Base-by-base conservation (phyloP, 2,888 invertebrate genomes). In the Cremastinae sp. region DNA sequence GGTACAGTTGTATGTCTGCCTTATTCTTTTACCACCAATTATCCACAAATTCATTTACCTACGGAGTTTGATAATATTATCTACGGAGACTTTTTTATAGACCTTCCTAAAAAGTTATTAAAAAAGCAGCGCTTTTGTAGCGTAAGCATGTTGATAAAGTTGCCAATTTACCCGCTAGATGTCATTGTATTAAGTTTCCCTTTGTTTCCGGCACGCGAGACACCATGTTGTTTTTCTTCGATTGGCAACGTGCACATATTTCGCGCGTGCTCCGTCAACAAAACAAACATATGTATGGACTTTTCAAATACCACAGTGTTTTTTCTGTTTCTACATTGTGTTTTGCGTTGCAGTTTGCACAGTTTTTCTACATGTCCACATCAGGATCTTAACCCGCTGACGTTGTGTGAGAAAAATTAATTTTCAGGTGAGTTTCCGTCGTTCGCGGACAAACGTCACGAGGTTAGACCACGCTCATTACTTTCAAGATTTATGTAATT, bases 381-480 rank as follows among this genome's bases (percentile, higher is more conserved):
- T 62, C 53, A 8, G 8, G 28, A 16, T 37, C 12, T 18, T 45
- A 20, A 62, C 41, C n/a, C 22, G 2, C 45, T 10, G 39, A 12
- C 12, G 41, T 35, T 16, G 39, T 43, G 20, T 43, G 9, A 39
- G 49, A 12, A 64, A 51, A 14, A 45, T 39, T 16, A 35, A 58
- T 12, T 51, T 41, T 53, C 7, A 51, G 58, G 75, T 75, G 14
- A 64, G 75, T 51, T 10, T n/a, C 10, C 8, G 28, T 7, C 12
- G 16, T 3, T 22, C 14, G 20, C 14, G 0, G 3, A 49, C 35
- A 16, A 62, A 43, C 35, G 9, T 62, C 61, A 20, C 20, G 56
- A 68, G 75, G 75, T 75, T 75, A 75, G 56, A 62, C 68, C 59
- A 51, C 69, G 41, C 37, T 35, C 55, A 35, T 41, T 56, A 20